A percentile compares a stretch with the other conserved stretches of the same genome.
These are phyloP conservation scores for Cichladusa arquata DNA, from an alignment of 2,113 vertebrate species.

Conservation along the genomic window DNA sequence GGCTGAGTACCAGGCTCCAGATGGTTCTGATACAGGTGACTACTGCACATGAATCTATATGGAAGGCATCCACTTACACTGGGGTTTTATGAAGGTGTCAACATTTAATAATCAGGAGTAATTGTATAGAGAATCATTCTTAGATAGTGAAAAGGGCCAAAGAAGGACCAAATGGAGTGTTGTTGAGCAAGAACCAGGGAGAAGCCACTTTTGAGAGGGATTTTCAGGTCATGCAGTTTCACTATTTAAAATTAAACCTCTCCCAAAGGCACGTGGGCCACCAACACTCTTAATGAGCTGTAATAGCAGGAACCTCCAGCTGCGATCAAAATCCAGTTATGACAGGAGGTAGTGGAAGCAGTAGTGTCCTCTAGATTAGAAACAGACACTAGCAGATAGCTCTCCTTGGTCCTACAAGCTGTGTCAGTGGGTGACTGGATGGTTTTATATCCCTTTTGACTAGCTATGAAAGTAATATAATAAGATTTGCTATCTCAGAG, in stretches of 20 bases:
- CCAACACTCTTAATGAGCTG: accelerated
- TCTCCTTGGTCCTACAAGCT: not conserved
- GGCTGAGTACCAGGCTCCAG: not conserved
- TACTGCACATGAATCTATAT: not conserved
- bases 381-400: not conserved
- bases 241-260: not conserved
- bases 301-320: not conserved
- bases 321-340: not conserved
- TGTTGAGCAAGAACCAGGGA: not conserved
- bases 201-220: not conserved
- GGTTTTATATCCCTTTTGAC: not conserved
- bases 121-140: not conserved
- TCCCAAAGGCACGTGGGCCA: not conserved
- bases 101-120: not conserved
- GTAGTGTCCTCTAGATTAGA: not conserved
- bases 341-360: not conserved
- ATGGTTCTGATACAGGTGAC: not conserved
- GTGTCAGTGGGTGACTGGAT: not conserved
- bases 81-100: not conserved
- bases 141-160: not conserved
- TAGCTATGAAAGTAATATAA: not conserved
- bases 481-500: not conserved
- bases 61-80: not conserved
- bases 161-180: not conserved
- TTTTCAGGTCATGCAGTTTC: not conserved